These are phyloP conservation scores for Taphrorychus bicolor DNA, from an alignment of 2,888 invertebrate species.

Conservation along the genomic window DNA sequence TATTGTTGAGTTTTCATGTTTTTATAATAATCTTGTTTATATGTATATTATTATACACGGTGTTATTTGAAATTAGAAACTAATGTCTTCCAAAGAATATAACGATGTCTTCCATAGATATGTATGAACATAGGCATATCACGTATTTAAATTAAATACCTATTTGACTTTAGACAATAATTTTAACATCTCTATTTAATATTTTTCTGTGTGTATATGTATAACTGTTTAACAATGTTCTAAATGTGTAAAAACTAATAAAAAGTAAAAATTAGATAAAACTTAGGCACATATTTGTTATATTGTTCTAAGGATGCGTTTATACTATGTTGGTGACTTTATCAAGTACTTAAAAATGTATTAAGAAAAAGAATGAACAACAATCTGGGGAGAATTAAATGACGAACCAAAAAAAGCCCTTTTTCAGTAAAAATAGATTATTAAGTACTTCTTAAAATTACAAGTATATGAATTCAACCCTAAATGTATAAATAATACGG, in stretches of 20 bases:
- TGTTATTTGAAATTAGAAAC: conserved; percentile 22
- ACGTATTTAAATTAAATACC: not conserved
- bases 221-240: not conserved
- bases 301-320: not conserved
- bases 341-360: too few relatives aligned
- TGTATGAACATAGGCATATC: not conserved
- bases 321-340: too few relatives aligned
- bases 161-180: not conserved
- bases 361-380: too few relatives aligned
- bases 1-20: not conserved
- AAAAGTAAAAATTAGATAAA: not conserved
- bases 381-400: too few relatives aligned
- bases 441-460: too few relatives aligned
- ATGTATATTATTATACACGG: not conserved
- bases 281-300: too few relatives aligned
- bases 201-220: conserved; percentile 1
- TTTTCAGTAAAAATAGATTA: too few relatives aligned
- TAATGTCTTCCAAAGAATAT: conserved; percentile 33
- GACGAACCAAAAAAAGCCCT: too few relatives aligned
- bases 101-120: conserved; percentile 27
- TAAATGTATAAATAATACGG: too few relatives aligned
- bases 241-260: conserved; percentile 3
- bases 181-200: not conserved
- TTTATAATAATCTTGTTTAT: too few relatives aligned
- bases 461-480: too few relatives aligned